These are phyloP conservation scores for Lampris megalopsis DNA, from an alignment of 2,113 vertebrate genomes.

Conservation along the genomic window DNA sequence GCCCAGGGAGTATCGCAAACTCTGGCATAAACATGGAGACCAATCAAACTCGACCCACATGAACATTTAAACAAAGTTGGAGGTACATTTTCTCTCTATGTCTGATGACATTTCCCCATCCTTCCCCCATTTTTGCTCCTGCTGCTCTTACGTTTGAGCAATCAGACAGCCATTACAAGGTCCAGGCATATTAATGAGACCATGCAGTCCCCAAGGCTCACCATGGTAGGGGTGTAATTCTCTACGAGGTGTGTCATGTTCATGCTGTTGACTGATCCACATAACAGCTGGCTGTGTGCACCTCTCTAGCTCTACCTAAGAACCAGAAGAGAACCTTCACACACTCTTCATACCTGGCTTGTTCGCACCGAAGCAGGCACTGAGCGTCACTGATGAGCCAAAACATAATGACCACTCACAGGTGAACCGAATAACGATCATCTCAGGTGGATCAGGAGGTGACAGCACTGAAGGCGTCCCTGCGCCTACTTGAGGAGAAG, in stretches of 20 bases:
- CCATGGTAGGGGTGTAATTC: conserved; percentile 89
- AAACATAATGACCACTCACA: too few relatives aligned
- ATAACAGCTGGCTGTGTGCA: conserved; percentile 92
- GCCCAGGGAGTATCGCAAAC: conserved; percentile 67
- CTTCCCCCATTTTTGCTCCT: conserved; percentile 69
- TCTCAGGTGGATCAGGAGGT: too few relatives aligned
- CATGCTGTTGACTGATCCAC: conserved; percentile 94
- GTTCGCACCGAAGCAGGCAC: conserved; percentile 84
- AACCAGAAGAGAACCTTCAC: conserved; percentile 89
- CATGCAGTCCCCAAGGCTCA: conserved; percentile 88
- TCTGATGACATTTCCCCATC: conserved; percentile 90
- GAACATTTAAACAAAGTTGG: conserved; percentile 93
- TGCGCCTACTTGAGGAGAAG: too few relatives aligned
- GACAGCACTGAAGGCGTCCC: too few relatives aligned
- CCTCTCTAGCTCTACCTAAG: conserved; percentile 85
- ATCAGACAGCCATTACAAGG: conserved; percentile 93
- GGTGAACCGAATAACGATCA: too few relatives aligned
- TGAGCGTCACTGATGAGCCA: too few relatives aligned
- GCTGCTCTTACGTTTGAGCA: conserved; percentile 89
- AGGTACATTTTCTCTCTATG: conserved; percentile 86
- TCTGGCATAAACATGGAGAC: conserved; percentile 80
- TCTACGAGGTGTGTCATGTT: conserved; percentile 91
- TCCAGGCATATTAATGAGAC: conserved; percentile 96
- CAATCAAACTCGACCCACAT: conserved; percentile 80
- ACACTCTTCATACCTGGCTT: conserved; percentile 79